Evolutionary conservation across 37 sponge, comb jelly and placozoan species (phyloP).

Genomic region (Oopsacas minuta): DNA sequence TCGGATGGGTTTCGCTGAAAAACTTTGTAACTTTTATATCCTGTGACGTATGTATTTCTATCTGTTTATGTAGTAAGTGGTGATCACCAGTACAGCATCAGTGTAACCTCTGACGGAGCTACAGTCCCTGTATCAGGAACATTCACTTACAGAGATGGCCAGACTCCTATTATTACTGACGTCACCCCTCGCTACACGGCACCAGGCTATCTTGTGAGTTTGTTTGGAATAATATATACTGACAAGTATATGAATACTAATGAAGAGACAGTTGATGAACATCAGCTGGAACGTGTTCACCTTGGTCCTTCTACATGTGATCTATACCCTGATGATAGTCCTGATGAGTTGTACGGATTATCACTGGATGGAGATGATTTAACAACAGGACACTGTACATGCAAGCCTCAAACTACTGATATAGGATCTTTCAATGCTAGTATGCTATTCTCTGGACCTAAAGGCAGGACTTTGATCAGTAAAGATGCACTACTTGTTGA

Average conservation of each 20-base stretch:
- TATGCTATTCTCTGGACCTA: background rate
- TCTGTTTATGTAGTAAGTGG: no score
- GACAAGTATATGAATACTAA: background rate
- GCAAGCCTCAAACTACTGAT: background rate
- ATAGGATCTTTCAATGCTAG: conserved; percentile 7
- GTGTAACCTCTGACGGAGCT: background rate
- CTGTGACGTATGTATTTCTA: no score
- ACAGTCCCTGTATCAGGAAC: background rate
- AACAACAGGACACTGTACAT: background rate
- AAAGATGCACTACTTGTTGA: background rate
- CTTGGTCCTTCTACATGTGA: background rate
- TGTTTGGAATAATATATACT: background rate
- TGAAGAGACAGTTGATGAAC: background rate
- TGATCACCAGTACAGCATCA: background rate
- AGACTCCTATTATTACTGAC: background rate
- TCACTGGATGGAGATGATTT: background rate
- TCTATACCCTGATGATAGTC: background rate
- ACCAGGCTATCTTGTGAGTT: background rate
- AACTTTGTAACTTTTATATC: no score
- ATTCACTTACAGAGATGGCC: background rate
- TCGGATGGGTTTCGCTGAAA: no score
- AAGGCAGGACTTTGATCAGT: background rate
- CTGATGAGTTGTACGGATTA: background rate
- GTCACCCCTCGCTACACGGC: background rate
- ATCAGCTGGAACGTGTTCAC: background rate